Evolutionary conservation across 1,140 invertebrate genomes (phyloP).

Genomic region (Trichonephila clavata): DNA sequence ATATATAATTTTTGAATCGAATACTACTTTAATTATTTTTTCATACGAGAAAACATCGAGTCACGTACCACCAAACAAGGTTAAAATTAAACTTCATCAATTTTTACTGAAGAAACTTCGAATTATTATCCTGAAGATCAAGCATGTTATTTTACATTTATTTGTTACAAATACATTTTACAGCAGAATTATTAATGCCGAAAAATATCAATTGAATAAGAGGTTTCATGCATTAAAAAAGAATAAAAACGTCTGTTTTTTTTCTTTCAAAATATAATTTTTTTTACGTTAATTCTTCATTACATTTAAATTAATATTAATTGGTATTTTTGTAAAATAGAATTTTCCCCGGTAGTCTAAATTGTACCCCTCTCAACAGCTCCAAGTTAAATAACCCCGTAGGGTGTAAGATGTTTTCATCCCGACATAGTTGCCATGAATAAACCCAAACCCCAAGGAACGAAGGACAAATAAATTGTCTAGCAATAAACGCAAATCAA

Average conservation of each 20-base stretch:
- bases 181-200: neutral
- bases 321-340: neutral
- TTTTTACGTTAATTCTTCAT: neutral
- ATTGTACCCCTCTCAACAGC: neutral
- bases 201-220: no score
- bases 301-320: neutral
- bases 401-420: neutral
- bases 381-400: neutral
- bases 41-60: no score
- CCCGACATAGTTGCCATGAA: neutral
- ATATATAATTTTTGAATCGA: no score
- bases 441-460: slow-evolving; percentile 15
- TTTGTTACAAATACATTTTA: neutral
- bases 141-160: neutral
- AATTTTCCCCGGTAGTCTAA: neutral
- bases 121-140: neutral
- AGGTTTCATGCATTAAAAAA: no score
- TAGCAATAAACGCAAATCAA: slow-evolving; percentile 43
- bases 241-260: no score
- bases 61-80: no score
- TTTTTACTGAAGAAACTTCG: neutral
- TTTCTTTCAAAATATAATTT: no score
- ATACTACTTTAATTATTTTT: no score
- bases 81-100: no score
- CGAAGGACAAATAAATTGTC: neutral